Evolutionary conservation across 92 coral and sea anemone genomes (phyloP), one percentile per base, ranked within the genome.

Genomic region (Ricordea florida): DNA sequence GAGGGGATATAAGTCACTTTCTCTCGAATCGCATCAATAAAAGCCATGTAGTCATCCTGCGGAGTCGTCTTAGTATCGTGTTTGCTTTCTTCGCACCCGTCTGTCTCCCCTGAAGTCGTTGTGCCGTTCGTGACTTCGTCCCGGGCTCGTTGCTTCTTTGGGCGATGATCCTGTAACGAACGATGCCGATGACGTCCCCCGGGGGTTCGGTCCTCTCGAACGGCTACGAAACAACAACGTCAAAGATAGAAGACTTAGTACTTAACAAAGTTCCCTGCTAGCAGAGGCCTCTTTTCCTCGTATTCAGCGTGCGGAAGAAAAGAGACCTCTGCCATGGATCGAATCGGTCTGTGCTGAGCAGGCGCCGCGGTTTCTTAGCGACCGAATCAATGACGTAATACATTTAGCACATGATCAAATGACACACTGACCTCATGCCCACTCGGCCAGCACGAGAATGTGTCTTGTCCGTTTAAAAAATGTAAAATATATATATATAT

Each of bases 151-250:
- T 73, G 85, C 61, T 91, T 91, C 56, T 91, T 91, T 5, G 78
- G 90, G 67, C 72, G 86, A 69, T 80, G 92, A 57, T 91, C 97
- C 70, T 91, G 97, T 29, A 91, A 80, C 3, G 99, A 96, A 20
- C 83, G 82, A 55, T 96, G 99, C 52, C 99, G 87, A 66, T 96
- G 99, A 25, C 99, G 84, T 1, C 99, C 99, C 0, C 99, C 99
- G 1, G 99, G 97, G 3, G 97, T 90, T 0, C 99, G 87, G 37
- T 96, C 99, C 36, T 92, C 96, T 36, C 99, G 82, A 15, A 92
- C 99, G 22, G 99, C 99, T 96, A 29, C 27, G 55, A 32, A 55
- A 34, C 1, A 33, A 28, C 32, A 35, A 3, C n/a, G n/a, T n/a
- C n/a, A n/a, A n/a, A 17, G 15, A 2, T 23, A 23, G 2, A 6